Evolutionary conservation across 1,140 invertebrate genomes (phyloP).

Genomic region (Orchestia grillus): DNA sequence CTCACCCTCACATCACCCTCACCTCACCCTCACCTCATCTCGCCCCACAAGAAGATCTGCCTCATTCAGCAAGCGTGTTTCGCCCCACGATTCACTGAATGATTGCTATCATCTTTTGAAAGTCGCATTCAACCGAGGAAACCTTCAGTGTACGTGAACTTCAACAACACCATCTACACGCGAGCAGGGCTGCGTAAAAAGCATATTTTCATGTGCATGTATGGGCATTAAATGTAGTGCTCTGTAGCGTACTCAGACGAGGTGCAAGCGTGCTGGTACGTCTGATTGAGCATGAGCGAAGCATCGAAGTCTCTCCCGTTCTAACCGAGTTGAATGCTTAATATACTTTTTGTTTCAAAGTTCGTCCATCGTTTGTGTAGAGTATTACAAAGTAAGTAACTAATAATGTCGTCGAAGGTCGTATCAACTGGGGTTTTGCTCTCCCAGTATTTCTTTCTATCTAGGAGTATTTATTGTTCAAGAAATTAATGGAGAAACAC

Average conservation of each 20-base stretch:
- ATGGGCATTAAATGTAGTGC: background rate
- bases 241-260: background rate
- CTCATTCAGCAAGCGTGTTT: too few species aligned
- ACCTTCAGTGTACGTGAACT: too few species aligned
- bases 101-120: too few species aligned
- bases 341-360: background rate
- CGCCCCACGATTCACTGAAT: too few species aligned
- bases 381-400: background rate
- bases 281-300: background rate
- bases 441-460: background rate
- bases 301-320: background rate
- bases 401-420: background rate
- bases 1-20: too few species aligned
- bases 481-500: too few species aligned
- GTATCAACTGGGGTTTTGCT: background rate
- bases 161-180: too few species aligned
- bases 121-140: too few species aligned
- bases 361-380: background rate
- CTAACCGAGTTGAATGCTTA: background rate
- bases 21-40: too few species aligned
- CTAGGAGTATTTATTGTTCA: too few species aligned
- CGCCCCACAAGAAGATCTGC: too few species aligned
- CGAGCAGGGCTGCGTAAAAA: too few species aligned
- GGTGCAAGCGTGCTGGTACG: background rate
- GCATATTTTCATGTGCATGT: background rate